Base-by-base conservation (phyloP, 2,888 invertebrate genomes). In the Noctua janthina region DNA sequence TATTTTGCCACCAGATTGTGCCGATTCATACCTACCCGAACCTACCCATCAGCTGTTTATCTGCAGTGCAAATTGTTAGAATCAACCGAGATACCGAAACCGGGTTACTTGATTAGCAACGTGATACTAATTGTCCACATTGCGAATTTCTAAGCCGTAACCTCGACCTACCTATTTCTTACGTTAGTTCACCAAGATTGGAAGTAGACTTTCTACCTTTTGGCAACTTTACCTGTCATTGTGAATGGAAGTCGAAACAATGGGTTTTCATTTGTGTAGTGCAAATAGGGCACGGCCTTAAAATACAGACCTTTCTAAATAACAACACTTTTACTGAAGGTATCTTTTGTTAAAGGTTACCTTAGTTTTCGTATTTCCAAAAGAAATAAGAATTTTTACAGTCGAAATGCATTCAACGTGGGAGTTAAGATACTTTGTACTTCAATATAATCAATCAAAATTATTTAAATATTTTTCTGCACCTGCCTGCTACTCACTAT, bases 191-290 rank as follows among this genome's bases (percentile, higher is more conserved):
- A 75, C 75, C 17, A 62, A 51, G 43, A 87, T 74, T 79, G 74
- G 39, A 43, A 69, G 71, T 66, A 73, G 46, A 85, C 76, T 88
- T 88, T 88, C 87, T 87, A 78, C 71, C 73, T 78, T 80, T 79
- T 79, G 74, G 84, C 78, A 86, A 70, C 56, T 78, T 88, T 88
- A 81, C 84, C 82, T 82, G 80, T 76, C 89, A 87, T 89, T 87
- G 78, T 88, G 80, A 79, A 75, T 79, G 70, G 78, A 76, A 73
- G 80, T 70, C 69, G 76, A 79, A 79, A 84, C 87, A 89, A 87
- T 88, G 74, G 79, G 70, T 74, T 75, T 82, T 84, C 77, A 77
- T 82, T 76, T 77, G 79, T 78, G 77, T 75, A 76, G 69, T 68
- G 69, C 64, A 84, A 84, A 79, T 82, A 80, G 84, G 78, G 68